These are phyloP conservation scores for Drosophila neutralis DNA, from an alignment of 2,888 invertebrate genomes.

Conservation along the genomic window DNA sequence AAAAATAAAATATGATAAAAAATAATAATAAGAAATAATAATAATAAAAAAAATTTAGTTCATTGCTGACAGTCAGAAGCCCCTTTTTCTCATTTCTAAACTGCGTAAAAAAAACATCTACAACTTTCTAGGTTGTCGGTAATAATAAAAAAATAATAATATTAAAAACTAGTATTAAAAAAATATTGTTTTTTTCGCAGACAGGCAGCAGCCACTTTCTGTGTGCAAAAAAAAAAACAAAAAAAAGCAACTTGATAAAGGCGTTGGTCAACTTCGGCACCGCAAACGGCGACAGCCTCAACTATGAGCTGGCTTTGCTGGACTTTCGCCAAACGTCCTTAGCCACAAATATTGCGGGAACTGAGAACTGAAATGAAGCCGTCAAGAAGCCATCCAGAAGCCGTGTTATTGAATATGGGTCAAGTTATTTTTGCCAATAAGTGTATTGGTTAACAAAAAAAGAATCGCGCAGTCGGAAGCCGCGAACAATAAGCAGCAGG, in stretches of 20 bases:
- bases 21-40: not conserved
- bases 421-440: constrained; percentile 19
- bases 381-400: constrained; percentile 1
- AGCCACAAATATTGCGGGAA: constrained; percentile 1
- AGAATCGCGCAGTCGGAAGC: not conserved
- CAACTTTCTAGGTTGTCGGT: not conserved
- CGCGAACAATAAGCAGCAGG: constrained; percentile 16
- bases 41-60: not conserved
- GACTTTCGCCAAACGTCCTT: constrained; percentile 6
- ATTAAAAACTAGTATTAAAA: not conserved
- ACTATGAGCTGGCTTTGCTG: constrained; percentile 9
- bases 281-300: constrained; percentile 15
- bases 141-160: not conserved
- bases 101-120: not conserved
- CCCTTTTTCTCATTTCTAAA: not conserved
- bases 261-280: constrained; percentile 24
- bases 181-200: not conserved
- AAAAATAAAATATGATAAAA: not conserved
- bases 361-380: not conserved
- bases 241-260: constrained; percentile 16
- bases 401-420: constrained; percentile 16
- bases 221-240: not conserved
- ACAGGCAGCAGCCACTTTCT: not conserved
- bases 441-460: constrained; percentile 15
- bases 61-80: not conserved